A percentile compares a stretch with the other conserved stretches of the same genome.
Conservation (phyloP, 2,797 vertebrate species). For the Mallotus villosus region DNA sequence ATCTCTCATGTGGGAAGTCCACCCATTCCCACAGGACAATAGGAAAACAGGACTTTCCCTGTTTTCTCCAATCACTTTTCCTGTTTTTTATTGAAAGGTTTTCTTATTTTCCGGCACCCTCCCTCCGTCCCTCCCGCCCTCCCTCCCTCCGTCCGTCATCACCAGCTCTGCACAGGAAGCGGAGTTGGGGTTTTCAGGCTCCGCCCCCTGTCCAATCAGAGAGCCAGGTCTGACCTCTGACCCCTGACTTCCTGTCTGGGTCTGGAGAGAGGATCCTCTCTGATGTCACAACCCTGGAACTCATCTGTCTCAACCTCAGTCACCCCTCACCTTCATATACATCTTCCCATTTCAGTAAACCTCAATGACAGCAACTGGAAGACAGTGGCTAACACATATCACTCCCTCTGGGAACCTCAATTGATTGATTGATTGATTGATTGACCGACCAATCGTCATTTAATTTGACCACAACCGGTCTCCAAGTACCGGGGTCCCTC, state of each 20-base stretch:
- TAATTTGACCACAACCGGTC: too few relatives aligned
- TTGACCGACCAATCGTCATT: too few relatives aligned
- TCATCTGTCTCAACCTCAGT: background rate
- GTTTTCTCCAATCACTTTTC: background rate
- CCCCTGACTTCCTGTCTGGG: conserved; percentile 16
- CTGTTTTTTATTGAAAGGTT: background rate
- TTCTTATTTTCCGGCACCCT: too few relatives aligned
- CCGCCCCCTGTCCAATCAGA: conserved; percentile 4
- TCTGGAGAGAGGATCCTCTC: background rate
- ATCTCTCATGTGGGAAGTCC: background rate
- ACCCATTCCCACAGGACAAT: too few relatives aligned
- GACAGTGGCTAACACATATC: too few relatives aligned
- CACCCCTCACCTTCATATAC: background rate
- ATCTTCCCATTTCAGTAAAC: too few relatives aligned
- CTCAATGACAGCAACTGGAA: too few relatives aligned
- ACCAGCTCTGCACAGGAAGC: conserved; percentile 13
- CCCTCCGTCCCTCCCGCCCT: background rate
- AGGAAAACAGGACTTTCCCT: too few relatives aligned
- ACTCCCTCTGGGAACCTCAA: too few relatives aligned
- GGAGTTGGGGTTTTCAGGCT: background rate
- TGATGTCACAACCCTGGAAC: background rate
- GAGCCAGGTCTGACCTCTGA: background rate
- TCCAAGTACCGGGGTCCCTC: too few relatives aligned
- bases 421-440: too few relatives aligned
- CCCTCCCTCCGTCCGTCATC: background rate